Evolutionary conservation across 2,888 invertebrate species (phyloP).

Genomic region (Noctua janthe): DNA sequence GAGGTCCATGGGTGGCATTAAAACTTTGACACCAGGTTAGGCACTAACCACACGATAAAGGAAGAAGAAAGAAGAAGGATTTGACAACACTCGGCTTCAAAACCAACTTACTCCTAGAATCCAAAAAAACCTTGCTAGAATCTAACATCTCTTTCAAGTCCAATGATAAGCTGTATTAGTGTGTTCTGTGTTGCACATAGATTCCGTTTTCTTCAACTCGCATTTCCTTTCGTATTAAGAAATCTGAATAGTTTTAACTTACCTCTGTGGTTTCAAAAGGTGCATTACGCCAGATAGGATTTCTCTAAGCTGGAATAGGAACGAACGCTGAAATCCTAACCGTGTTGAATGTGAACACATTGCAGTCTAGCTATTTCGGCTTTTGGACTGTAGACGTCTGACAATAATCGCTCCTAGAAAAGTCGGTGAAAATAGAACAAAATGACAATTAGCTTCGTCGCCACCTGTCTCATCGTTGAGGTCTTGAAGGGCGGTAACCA

Average conservation of each 20-base stretch:
- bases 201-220: not conserved
- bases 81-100: not conserved
- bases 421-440: not conserved
- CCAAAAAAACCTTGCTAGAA: not conserved
- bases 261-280: conserved; percentile 43
- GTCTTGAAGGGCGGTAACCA: too few relatives aligned
- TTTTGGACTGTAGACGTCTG: not conserved
- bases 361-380: not conserved
- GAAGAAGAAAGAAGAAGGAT: not conserved
- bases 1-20: too few relatives aligned
- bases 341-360: conserved; percentile 34
- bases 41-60: too few relatives aligned
- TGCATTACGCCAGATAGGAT: conserved; percentile 42
- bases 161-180: not conserved
- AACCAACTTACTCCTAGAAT: not conserved
- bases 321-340: conserved; percentile 18
- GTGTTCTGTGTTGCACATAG: not conserved
- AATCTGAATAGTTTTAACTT: conserved; percentile 28
- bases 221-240: not conserved
- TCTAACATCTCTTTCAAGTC: not conserved
- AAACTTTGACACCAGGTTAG: too few relatives aligned
- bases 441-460: not conserved
- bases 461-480: not conserved
- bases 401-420: not conserved
- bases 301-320: conserved; percentile 20